These are phyloP conservation scores for Julus scandinavius DNA, from an alignment of 2,888 invertebrate species.

Conservation along the genomic window DNA sequence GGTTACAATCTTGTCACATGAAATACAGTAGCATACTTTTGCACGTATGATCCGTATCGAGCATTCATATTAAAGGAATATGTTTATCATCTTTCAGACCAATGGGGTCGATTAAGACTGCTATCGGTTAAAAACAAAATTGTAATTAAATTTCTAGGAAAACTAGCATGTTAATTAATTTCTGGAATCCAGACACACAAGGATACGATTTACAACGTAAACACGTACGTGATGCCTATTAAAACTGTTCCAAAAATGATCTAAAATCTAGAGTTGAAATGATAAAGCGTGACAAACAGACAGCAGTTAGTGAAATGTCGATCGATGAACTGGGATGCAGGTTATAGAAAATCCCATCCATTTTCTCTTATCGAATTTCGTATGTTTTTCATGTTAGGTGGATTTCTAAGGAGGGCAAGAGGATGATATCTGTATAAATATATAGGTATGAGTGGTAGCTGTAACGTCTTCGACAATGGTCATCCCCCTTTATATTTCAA, in stretches of 20 bases:
- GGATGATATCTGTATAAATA: not conserved
- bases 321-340: constrained; percentile 2
- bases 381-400: constrained; percentile 44
- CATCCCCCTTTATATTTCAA: constrained; percentile 43
- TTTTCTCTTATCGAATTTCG: constrained; percentile 44
- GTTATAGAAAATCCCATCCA: constrained; percentile 39
- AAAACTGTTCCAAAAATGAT: not conserved
- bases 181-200: not conserved
- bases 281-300: not conserved
- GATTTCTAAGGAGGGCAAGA: not conserved
- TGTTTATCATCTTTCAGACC: not conserved
- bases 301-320: constrained; percentile 7
- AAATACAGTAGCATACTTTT: not conserved
- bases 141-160: not conserved
- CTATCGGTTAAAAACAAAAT: not conserved
- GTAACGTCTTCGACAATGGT: constrained; percentile 44
- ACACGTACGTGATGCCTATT: not conserved
- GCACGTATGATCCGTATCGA: not conserved
- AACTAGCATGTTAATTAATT: not conserved
- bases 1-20: not conserved
- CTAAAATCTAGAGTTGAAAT: not conserved
- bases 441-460: constrained; percentile 19
- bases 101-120: not conserved
- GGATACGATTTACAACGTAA: not conserved
- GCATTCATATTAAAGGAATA: not conserved